Conservation (phyloP, 1,140 invertebrate genomes). For the Drosophila neocordata region DNA sequence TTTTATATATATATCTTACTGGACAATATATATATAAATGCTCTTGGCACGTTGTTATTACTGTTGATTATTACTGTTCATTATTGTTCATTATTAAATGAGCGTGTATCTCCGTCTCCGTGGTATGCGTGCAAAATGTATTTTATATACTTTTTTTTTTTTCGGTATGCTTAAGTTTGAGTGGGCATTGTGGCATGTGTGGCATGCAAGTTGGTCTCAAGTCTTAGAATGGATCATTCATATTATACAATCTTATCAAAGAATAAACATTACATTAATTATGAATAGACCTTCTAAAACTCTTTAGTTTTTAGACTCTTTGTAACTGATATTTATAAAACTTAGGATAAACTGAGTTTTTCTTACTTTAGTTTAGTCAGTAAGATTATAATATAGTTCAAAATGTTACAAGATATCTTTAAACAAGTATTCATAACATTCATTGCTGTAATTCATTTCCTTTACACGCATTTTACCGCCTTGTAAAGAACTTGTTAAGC, state of each 20-base stretch:
- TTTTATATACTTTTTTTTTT: not conserved
- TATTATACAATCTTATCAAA: not conserved
- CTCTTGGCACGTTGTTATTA: slow-evolving; percentile 42
- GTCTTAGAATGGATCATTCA: not conserved
- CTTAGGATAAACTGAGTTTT: too few species aligned
- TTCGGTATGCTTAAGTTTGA: slow-evolving; percentile 36
- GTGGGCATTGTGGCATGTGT: slow-evolving; percentile 61
- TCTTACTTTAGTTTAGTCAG: too few species aligned
- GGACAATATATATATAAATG: not conserved
- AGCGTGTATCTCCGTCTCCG: slow-evolving; percentile 40
- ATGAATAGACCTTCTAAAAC: not conserved
- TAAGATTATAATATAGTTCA: too few species aligned
- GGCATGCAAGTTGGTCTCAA: slow-evolving; percentile 40
- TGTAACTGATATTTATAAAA: too few species aligned
- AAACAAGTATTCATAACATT: too few species aligned
- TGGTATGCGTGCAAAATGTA: slow-evolving; percentile 17
- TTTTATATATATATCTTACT: slow-evolving; percentile 6
- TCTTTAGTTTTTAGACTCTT: not conserved
- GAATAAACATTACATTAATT: not conserved
- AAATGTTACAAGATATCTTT: too few species aligned
- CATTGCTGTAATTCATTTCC: too few species aligned
- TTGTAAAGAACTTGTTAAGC: too few species aligned
- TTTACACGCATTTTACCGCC: too few species aligned
- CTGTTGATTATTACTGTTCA: slow-evolving; percentile 77
- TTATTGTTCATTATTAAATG: slow-evolving; percentile 81